These are phyloP conservation scores for Muscicapa comitata DNA, from an alignment of 2,797 vertebrate genomes.

Conservation along the genomic window DNA sequence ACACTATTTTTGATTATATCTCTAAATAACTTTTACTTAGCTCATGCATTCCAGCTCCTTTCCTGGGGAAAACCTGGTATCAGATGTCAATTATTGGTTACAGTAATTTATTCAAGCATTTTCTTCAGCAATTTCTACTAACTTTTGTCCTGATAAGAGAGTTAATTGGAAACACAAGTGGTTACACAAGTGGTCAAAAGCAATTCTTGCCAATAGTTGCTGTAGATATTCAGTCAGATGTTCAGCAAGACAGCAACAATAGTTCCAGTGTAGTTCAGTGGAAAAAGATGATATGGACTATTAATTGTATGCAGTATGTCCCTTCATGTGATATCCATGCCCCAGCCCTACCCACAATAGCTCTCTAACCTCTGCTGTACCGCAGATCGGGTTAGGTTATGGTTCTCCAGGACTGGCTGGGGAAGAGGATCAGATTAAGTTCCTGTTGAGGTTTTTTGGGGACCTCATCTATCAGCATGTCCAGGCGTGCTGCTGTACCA, in stretches of 20 bases:
- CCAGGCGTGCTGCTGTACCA: background rate
- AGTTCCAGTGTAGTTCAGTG: background rate
- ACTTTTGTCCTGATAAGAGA: background rate
- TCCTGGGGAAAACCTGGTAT: background rate
- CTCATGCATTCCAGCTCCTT: background rate
- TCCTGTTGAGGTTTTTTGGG: background rate
- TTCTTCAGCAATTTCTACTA: background rate
- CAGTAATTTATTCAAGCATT: background rate
- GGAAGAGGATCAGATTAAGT: background rate
- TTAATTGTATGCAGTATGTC: background rate
- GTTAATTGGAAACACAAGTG: background rate
- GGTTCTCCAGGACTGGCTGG: background rate
- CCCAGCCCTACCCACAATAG: background rate
- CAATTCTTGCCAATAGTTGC: background rate
- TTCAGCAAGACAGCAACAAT: background rate
- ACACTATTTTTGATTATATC: background rate
- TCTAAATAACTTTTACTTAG: background rate
- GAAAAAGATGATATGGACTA: background rate
- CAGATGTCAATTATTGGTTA: background rate
- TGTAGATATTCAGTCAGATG: background rate
- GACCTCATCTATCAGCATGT: background rate
- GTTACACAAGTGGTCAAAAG: background rate
- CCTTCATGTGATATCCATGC: background rate
- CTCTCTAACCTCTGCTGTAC: background rate
- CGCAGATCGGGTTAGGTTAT: rapidly evolving